Conservation (phyloP, 2,113 vertebrate genomes). For the Megaptera novaeangliae region DNA sequence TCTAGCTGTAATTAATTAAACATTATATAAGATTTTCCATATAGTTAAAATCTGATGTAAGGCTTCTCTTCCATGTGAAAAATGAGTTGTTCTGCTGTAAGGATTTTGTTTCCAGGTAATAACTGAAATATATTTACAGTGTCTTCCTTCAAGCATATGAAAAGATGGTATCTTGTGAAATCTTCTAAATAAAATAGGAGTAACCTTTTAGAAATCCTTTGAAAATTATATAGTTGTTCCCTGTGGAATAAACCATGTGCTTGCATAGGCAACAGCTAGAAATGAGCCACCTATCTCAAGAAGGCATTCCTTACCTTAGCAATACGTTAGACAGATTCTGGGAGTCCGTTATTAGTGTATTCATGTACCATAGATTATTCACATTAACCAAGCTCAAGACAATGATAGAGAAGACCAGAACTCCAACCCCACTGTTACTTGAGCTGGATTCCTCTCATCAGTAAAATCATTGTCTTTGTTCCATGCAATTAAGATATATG, state of each 20-base stretch:
- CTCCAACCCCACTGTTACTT: background rate
- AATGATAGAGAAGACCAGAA: background rate
- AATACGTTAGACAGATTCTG: background rate
- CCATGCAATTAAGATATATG: background rate
- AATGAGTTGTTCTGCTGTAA: background rate
- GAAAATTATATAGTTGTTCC: background rate
- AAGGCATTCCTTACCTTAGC: background rate
- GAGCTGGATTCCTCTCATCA: background rate
- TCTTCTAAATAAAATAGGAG: background rate
- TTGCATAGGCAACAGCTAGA: background rate
- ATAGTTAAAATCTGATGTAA: background rate
- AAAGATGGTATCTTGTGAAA: background rate
- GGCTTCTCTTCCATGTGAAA: background rate
- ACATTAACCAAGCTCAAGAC: background rate
- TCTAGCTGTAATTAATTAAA: background rate
- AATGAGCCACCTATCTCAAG: background rate
- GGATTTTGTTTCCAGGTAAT: constrained; percentile 19
- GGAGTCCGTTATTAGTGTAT: too few relatives aligned
- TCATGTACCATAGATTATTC: background rate
- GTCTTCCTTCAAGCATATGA: background rate
- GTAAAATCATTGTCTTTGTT: background rate
- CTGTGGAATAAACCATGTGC: background rate
- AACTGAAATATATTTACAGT: background rate
- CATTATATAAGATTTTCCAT: background rate
- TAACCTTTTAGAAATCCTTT: background rate